A percentile compares a stretch with the other conserved stretches of the same genome.
Conservation (phyloP, 2,888 invertebrate genomes). For the Pilophorus perplexus region DNA sequence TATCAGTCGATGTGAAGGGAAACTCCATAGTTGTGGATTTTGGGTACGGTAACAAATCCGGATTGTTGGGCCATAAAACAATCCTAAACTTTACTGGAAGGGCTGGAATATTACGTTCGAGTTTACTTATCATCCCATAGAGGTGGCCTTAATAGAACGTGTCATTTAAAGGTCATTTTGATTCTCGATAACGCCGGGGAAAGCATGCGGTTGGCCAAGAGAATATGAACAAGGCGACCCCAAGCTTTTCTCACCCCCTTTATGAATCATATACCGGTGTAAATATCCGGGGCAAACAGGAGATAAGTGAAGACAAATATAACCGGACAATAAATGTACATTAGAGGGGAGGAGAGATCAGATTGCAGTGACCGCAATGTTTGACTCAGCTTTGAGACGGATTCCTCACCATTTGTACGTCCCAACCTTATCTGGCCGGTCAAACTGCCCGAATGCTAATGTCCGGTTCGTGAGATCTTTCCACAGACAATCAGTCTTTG, state of each 20-base stretch:
- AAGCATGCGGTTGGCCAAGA: constrained; percentile 24
- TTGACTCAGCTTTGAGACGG: constrained; percentile 25
- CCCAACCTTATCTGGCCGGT: constrained; percentile 14
- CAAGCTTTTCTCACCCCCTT: constrained; percentile 8
- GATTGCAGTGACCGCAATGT: constrained; percentile 31
- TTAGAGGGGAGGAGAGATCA: constrained; percentile 41
- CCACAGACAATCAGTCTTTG: neutral
- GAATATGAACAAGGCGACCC: constrained; percentile 15
- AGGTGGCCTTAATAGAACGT: constrained; percentile 32
- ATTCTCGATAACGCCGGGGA: constrained; percentile 22
- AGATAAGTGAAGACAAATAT: constrained; percentile 48
- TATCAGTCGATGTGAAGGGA: too few relatives aligned
- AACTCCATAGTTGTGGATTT: too few relatives aligned
- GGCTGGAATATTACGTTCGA: too few relatives aligned
- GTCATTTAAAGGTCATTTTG: constrained; percentile 38
- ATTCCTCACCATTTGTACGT: constrained; percentile 34
- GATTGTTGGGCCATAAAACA: too few relatives aligned
- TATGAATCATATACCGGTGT: constrained; percentile 38
- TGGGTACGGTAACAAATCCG: too few relatives aligned
- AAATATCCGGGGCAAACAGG: constrained; percentile 42
- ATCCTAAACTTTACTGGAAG: too few relatives aligned
- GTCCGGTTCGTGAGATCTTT: constrained; percentile 17
- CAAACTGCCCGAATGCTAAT: constrained; percentile 19
- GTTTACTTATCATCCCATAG: constrained; percentile 33
- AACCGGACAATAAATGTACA: constrained; percentile 47